These are phyloP conservation scores for Anoplophora glabripennis DNA, from an alignment of 1,140 invertebrate species.

Conservation along the genomic window DNA sequence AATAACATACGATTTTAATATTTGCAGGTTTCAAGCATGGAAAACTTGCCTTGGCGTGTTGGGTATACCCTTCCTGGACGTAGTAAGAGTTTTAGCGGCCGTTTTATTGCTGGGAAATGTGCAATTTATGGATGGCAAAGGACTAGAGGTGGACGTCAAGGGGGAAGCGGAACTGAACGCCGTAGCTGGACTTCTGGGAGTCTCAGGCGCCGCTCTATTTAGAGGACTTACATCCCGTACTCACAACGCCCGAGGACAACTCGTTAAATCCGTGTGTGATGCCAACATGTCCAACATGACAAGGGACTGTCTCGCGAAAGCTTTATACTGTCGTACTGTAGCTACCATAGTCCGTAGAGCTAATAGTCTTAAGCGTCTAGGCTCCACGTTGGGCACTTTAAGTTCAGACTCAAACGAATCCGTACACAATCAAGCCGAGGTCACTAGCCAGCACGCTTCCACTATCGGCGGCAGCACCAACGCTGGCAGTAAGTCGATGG, in stretches of 20 bases:
- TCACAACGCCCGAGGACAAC: constrained; percentile 78
- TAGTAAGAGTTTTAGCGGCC: constrained; percentile 85
- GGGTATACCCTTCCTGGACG: constrained; percentile 91
- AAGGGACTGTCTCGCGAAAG: constrained; percentile 86
- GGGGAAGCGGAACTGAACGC: constrained; percentile 78
- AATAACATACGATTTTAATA: too few relatives aligned
- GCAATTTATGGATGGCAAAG: constrained; percentile 75
- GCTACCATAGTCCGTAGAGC: constrained; percentile 89
- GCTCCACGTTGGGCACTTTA: constrained; percentile 82
- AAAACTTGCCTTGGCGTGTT: constrained; percentile 85
- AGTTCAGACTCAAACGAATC: constrained; percentile 90
- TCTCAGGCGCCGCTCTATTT: constrained; percentile 72
- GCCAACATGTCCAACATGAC: constrained; percentile 82
- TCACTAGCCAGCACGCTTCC: constrained; percentile 76
- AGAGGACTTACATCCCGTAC: constrained; percentile 81
- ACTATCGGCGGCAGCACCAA: constrained; percentile 65
- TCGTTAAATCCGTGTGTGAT: constrained; percentile 79
- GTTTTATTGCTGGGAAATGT: constrained; percentile 90
- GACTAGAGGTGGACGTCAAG: constrained; percentile 70
- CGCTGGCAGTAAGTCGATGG: constrained; percentile 86
- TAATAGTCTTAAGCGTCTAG: constrained; percentile 85
- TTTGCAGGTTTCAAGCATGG: constrained; percentile 78
- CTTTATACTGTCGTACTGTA: constrained; percentile 91
- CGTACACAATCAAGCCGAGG: constrained; percentile 82
- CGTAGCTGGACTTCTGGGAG: constrained; percentile 79